Evolutionary conservation across 2,888 invertebrate species (phyloP).

Genomic region (Petrolisthes manimaculis): DNA sequence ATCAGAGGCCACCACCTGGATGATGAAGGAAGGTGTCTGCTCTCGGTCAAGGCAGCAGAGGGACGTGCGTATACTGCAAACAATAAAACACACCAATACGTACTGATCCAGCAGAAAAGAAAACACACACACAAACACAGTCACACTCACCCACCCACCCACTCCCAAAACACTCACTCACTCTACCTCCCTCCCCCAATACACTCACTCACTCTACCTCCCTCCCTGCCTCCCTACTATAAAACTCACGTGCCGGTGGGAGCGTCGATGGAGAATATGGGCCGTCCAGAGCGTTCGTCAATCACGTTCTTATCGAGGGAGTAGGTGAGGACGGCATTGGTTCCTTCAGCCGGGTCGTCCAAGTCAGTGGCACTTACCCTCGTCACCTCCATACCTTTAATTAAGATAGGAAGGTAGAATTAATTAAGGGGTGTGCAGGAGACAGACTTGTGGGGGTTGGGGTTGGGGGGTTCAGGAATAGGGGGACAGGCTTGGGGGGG

Average conservation of each 20-base stretch:
- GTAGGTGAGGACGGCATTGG: constrained; percentile 93
- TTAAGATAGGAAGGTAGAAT: no score
- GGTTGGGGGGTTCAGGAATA: no score
- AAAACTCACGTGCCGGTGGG: background rate
- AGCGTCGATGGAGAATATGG: constrained; percentile 81
- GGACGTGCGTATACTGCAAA: constrained; percentile 68
- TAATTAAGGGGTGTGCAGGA: no score
- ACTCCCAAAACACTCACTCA: background rate
- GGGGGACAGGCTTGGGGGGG: background rate
- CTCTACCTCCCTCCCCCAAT: background rate
- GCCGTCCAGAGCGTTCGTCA: constrained; percentile 95
- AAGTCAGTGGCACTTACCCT: constrained; percentile 98
- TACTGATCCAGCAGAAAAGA: background rate
- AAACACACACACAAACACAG: background rate
- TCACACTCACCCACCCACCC: background rate
- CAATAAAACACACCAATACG: background rate
- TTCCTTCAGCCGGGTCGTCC: constrained; percentile 94
- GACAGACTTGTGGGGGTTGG: no score
- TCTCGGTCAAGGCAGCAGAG: constrained; percentile 69
- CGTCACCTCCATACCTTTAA: constrained; percentile 95
- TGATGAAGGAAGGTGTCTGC: constrained; percentile 69
- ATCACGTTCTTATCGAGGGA: constrained; percentile 97
- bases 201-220: background rate
- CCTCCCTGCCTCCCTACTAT: background rate
- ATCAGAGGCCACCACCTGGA: constrained; percentile 69